These are phyloP conservation scores for Neuroscelio doddi DNA, from an alignment of 2,888 invertebrate species.

Conservation along the genomic window DNA sequence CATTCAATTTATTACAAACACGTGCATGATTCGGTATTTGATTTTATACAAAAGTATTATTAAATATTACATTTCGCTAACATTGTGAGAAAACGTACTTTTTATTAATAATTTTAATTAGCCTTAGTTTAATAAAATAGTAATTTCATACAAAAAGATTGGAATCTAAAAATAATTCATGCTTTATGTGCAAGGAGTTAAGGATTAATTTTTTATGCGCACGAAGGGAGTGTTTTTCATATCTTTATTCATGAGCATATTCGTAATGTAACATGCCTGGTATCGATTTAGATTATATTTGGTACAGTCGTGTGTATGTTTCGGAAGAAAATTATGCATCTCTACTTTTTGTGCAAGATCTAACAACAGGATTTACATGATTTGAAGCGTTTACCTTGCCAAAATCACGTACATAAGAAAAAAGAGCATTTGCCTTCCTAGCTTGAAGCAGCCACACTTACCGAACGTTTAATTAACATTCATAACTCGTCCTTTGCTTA, in stretches of 20 bases:
- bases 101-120: too few species aligned
- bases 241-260: slow-evolving; percentile 9
- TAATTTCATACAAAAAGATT: slow-evolving; percentile 9
- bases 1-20: slow-evolving; percentile 38
- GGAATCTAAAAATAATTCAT: slow-evolving; percentile 21
- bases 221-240: slow-evolving; percentile 12
- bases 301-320: slow-evolving; percentile 10
- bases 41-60: slow-evolving; percentile 11
- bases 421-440: slow-evolving; percentile 6
- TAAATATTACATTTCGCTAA: slow-evolving; percentile 17
- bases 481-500: slow-evolving; percentile 37
- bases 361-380: slow-evolving; percentile 4
- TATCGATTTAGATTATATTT: slow-evolving; percentile 20
- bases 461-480: slow-evolving; percentile 40
- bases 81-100: too few species aligned
- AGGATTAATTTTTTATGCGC: slow-evolving; percentile 12
- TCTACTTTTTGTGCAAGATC: slow-evolving; percentile 13
- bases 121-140: slow-evolving; percentile 19
- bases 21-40: slow-evolving; percentile 29
- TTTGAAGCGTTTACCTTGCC: slow-evolving; percentile 8
- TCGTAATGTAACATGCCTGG: slow-evolving; percentile 5
- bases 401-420: slow-evolving; percentile 9
- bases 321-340: slow-evolving; percentile 8
- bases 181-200: slow-evolving; percentile 16
- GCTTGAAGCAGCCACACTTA: slow-evolving; percentile 33